Conservation (phyloP, 2,888 invertebrate species). For the Ennomos fuscantarius region DNA sequence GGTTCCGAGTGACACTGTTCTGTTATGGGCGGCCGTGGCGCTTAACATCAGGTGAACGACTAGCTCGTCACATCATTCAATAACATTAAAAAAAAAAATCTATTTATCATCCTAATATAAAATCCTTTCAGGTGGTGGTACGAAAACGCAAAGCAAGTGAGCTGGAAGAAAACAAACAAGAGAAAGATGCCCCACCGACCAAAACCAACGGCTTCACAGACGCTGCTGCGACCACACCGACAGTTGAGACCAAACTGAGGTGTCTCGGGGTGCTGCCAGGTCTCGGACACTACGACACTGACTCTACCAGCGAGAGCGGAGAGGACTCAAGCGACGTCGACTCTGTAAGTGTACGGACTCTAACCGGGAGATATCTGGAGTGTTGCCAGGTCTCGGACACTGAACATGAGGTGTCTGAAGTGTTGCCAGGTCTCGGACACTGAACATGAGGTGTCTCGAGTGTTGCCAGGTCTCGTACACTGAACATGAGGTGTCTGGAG, state of each 20-base stretch:
- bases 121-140: constrained; percentile 86
- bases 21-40: no score
- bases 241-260: constrained; percentile 71
- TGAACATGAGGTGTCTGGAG: constrained; percentile 55
- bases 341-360: constrained; percentile 34
- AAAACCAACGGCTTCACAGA: constrained; percentile 56
- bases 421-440: no score
- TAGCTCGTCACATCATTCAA: no score
- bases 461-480: constrained; percentile 93
- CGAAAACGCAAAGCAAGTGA: constrained; percentile 87
- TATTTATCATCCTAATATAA: background rate
- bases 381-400: background rate
- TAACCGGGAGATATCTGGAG: no score
- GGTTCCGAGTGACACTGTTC: no score
- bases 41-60: no score
- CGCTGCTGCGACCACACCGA: background rate
- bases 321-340: constrained; percentile 88
- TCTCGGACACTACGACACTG: constrained; percentile 89
- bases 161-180: constrained; percentile 57
- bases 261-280: constrained; percentile 94
- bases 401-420: no score
- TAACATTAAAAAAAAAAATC: no score
- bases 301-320: constrained; percentile 88
- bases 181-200: constrained; percentile 47
- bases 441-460: constrained; percentile 87